Evolutionary conservation across 2,797 vertebrate species (phyloP), one percentile per base, ranked within the genome.

Genomic region (Gymnothorax reevesii): DNA sequence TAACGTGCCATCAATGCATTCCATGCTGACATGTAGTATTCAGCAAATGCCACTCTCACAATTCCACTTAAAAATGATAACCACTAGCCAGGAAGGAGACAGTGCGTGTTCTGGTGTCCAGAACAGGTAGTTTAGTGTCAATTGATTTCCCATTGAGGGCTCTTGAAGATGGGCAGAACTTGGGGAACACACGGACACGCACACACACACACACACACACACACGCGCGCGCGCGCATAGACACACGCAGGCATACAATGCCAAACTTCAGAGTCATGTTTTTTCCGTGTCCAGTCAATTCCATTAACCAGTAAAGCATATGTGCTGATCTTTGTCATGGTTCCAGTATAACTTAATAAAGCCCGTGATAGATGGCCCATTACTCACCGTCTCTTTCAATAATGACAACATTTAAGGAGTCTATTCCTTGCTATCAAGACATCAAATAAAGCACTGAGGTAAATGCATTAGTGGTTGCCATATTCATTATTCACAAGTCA

Each of bases 331-430:
- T 52, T 80, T 80, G 77, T 80, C 49, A 80, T 80, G 42, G 77
- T 0, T 92, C 88, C 33, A 66, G 85, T 90, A 86, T 89, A 90
- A 89, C 86, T 90, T 85, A 87, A 89, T 92, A 88, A 85, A 85
- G 90, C 90, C 90, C 66, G 52, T 75, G 73, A 55, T 22, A n/a
- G 83, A 84, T 49, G 69, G 80, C n/a, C 57, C 85, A 86, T 86
- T 75, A 87, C 52, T 59, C 83, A 84, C 9, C 87, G 82, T 86
- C 89, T n/a, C 87, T 91, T 92, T 66, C 87, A 89, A 92, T 83
- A 87, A 93, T 89, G 88, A 88, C 83, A 89, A 91, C 88, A 92
- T 92, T 93, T 90, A 91, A 91, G 88, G 88, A 83, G 89, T 91
- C 88, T 85, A 91, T 80, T 80, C 33, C 75, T 54, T 79, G 42